Percentiles rank a stretch among this genome's conserved stretches.
phyloP scores from a whole-genome alignment of 2,888 invertebrate genomes.

The Geophilus truncorum region DNA sequence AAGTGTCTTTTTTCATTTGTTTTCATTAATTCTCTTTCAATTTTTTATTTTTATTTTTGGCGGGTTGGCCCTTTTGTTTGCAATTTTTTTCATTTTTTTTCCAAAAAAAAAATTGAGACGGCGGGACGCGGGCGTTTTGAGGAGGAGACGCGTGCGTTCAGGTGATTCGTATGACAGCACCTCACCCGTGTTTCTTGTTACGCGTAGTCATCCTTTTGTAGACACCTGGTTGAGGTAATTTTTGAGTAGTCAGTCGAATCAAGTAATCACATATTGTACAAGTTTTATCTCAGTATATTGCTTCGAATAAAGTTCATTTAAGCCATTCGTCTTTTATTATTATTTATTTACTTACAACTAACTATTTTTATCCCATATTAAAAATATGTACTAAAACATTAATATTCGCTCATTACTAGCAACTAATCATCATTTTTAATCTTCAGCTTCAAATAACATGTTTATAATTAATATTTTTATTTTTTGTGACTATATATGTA shows the following conservation, averaged over 20 bases:
- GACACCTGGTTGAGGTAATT: constrained; percentile 30
- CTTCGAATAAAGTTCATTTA: constrained; percentile 33
- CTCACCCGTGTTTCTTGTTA: constrained; percentile 30
- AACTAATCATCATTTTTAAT: too few species aligned
- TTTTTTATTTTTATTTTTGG: neutral
- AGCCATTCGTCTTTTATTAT: constrained; percentile 39
- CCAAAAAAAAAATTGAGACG: neutral
- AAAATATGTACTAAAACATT: neutral
- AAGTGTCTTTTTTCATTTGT: neutral
- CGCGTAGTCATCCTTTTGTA: constrained; percentile 29
- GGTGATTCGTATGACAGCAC: constrained; percentile 25
- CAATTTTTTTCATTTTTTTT: neutral
- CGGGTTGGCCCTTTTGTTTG: neutral
- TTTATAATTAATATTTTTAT: too few species aligned
- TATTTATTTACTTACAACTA: constrained; percentile 37
- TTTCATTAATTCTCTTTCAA: neutral
- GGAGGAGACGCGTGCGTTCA: constrained; percentile 24
- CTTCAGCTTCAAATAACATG: too few species aligned
- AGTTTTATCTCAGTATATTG: constrained; percentile 31
- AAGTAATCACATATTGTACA: constrained; percentile 31
- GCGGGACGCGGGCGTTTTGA: constrained; percentile 19
- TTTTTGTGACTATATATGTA: too few species aligned
- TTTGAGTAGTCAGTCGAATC: constrained; percentile 31
- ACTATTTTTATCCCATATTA: too few species aligned
- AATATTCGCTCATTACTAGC: too few species aligned